phyloP scores from a whole-genome alignment of 2,113 vertebrate species.

The Lepus europaeus region DNA sequence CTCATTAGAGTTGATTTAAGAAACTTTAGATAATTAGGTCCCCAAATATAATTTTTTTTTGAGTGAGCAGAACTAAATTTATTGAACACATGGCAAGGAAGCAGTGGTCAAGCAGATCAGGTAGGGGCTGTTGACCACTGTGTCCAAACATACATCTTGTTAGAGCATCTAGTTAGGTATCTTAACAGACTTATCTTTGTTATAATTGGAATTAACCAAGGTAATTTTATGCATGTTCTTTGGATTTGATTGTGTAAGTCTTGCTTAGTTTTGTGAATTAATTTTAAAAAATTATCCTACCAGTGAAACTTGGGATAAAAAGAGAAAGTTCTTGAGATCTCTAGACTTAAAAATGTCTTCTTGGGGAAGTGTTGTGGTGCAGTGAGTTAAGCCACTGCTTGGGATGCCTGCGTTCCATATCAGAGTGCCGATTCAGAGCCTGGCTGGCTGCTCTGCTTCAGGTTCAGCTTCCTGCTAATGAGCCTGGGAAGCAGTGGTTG shows the following conservation, averaged over 20 bases:
- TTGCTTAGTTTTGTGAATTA: constrained; percentile 33
- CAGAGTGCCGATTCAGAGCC: too few relatives aligned
- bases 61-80: too few relatives aligned
- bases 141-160: background rate
- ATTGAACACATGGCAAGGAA: too few relatives aligned
- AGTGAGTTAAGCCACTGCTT: too few relatives aligned
- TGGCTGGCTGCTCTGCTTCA: too few relatives aligned
- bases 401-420: too few relatives aligned
- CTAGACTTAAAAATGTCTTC: background rate
- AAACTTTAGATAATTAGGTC: background rate
- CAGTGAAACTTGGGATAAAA: background rate
- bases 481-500: too few relatives aligned
- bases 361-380: too few relatives aligned
- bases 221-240: constrained; percentile 27
- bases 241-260: background rate
- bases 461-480: too few relatives aligned
- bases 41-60: background rate
- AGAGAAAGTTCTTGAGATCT: background rate
- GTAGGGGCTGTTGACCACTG: too few relatives aligned
- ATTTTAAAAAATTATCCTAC: background rate
- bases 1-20: background rate
- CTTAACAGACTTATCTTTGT: background rate
- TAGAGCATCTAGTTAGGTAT: background rate
- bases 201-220: constrained; percentile 1
- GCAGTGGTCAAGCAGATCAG: too few relatives aligned